Conservation (phyloP, 2,888 invertebrate genomes). For the Drosophila mayaguana region DNA sequence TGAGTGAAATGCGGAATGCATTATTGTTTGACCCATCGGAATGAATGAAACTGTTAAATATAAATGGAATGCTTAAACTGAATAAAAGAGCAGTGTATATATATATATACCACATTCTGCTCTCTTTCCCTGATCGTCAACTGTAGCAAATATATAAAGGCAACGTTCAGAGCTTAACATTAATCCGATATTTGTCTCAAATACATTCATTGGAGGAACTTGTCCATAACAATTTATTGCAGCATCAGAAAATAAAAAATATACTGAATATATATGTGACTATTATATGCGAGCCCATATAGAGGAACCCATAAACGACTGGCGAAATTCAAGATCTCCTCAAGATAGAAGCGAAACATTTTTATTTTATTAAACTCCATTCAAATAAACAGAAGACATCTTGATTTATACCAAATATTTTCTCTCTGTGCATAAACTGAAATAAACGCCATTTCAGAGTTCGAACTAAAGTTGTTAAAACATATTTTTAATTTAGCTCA, state of each 20-base stretch:
- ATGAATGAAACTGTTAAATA: background rate
- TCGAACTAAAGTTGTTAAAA: too few relatives aligned
- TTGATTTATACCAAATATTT: background rate
- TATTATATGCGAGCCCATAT: background rate
- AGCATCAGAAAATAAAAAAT: too few relatives aligned
- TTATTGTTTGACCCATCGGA: background rate
- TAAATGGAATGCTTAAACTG: background rate
- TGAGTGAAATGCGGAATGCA: background rate
- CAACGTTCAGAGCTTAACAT: background rate
- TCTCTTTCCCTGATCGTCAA: background rate
- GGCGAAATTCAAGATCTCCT: background rate
- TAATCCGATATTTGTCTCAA: background rate
- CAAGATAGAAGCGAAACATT: background rate
- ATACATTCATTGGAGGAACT: too few relatives aligned
- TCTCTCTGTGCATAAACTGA: too few relatives aligned
- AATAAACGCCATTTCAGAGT: too few relatives aligned
- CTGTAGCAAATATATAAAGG: background rate
- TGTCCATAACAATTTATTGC: too few relatives aligned
- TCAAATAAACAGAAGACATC: background rate
- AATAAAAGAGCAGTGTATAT: background rate
- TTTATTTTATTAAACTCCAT: too few relatives aligned
- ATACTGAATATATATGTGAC: background rate
- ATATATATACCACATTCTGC: background rate
- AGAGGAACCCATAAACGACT: background rate
- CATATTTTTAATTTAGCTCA: too few relatives aligned